phyloP scores from a whole-genome alignment of 35 echinoderm and acorn worm species.

The Hemicentrotus pulcherrimus region DNA sequence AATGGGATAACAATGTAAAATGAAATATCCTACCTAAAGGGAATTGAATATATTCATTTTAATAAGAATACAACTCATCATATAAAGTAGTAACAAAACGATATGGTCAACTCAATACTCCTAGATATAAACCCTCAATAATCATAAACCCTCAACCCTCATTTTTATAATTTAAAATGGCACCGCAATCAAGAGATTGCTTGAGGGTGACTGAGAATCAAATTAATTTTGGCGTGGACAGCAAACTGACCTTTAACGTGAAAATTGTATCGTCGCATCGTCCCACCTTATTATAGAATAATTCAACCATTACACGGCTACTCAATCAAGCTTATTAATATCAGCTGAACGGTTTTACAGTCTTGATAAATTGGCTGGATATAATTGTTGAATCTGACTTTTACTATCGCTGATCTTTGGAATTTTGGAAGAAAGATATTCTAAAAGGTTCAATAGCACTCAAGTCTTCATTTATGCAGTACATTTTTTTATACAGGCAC shows the following conservation, averaged over 20 bases:
- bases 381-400: background rate
- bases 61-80: too few species aligned
- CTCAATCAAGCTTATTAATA: conserved; percentile 5
- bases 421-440: background rate
- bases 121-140: too few species aligned
- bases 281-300: background rate
- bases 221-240: background rate
- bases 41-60: too few species aligned
- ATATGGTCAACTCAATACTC: background rate
- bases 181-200: background rate
- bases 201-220: background rate
- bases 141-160: background rate
- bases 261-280: background rate
- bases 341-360: background rate
- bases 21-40: too few species aligned
- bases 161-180: background rate
- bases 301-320: background rate
- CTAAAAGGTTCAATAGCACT: background rate
- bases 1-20: too few species aligned
- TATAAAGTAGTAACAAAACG: too few species aligned
- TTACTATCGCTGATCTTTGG: background rate
- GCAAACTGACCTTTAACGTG: background rate
- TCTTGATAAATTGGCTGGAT: background rate
- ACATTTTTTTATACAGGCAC: too few species aligned
- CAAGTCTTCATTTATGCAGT: too few species aligned